Evolutionary conservation across 92 coral and sea anemone genomes (phyloP).

Genomic region (Palythoa heliodiscus): DNA sequence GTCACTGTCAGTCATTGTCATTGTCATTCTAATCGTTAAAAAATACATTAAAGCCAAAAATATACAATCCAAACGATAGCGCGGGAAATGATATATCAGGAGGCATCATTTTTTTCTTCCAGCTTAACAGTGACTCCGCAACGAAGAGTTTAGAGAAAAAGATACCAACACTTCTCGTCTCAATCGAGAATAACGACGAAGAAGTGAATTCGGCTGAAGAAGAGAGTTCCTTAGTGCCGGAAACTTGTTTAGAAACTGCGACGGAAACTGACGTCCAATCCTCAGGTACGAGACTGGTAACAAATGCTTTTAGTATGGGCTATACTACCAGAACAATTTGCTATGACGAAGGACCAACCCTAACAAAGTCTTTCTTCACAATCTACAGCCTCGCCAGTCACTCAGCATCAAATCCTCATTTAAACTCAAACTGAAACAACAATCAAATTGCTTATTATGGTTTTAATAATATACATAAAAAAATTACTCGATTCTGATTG

Average conservation of each 20-base stretch:
- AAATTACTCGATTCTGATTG: no score
- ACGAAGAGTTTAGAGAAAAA: not conserved
- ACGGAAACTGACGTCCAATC: conserved; percentile 3
- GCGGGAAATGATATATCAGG: no score
- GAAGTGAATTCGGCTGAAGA: not conserved
- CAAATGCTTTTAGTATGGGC: not conserved
- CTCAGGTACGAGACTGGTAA: not conserved
- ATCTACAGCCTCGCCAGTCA: no score
- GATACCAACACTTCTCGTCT: conserved; percentile 7
- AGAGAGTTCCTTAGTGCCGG: not conserved
- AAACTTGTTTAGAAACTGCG: not conserved
- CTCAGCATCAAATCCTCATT: no score
- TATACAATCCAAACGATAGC: not conserved
- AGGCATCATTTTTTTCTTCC: not conserved
- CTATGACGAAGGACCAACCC: no score
- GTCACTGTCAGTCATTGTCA: no score
- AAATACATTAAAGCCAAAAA: not conserved
- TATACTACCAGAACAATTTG: not conserved
- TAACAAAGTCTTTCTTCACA: no score
- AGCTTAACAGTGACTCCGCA: not conserved
- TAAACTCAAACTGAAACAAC: no score
- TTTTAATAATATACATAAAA: no score
- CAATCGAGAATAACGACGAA: conserved; percentile 9
- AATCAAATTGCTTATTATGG: no score
- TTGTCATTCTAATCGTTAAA: no score